Conservation (phyloP, 2,888 invertebrate genomes). For the Poecilobothrus nobilitatus region DNA sequence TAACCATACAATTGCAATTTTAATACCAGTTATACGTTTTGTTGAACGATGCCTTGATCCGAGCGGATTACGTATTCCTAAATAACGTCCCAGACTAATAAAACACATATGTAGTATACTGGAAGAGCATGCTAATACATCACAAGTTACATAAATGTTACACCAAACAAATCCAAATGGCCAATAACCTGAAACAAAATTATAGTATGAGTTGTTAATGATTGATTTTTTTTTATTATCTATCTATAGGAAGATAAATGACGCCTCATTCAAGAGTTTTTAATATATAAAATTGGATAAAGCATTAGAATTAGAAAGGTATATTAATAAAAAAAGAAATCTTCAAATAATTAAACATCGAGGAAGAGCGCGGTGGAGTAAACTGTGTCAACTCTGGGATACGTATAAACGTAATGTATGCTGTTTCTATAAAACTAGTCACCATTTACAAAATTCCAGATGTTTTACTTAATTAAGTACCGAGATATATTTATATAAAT, state of each 20-base stretch:
- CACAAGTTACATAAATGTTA: slow-evolving; percentile 90
- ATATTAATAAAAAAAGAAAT: too few species aligned
- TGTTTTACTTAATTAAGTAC: too few species aligned
- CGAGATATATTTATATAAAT: too few species aligned
- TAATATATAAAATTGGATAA: too few species aligned
- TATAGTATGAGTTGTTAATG: slow-evolving; percentile 8
- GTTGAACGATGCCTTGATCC: slow-evolving; percentile 78
- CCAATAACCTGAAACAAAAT: slow-evolving; percentile 72
- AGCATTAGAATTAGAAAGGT: too few species aligned
- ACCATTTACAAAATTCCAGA: too few species aligned
- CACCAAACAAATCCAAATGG: slow-evolving; percentile 88
- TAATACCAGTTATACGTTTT: slow-evolving; percentile 70
- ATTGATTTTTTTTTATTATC: slow-evolving; percentile 13
- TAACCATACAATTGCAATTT: slow-evolving; percentile 88
- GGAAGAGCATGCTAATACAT: slow-evolving; percentile 89
- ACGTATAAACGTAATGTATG: too few species aligned
- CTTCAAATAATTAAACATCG: too few species aligned
- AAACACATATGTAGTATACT: slow-evolving; percentile 94
- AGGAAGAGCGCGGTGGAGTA: too few species aligned
- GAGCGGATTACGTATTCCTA: slow-evolving; percentile 83
- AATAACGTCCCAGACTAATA: slow-evolving; percentile 74
- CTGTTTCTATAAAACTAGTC: too few species aligned
- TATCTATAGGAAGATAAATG: slow-evolving; percentile 14
- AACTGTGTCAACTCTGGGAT: too few species aligned
- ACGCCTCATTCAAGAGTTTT: slow-evolving; percentile 13